Evolutionary conservation across 2,888 invertebrate species (phyloP).

Genomic region (Eugnorisma glareosa): DNA sequence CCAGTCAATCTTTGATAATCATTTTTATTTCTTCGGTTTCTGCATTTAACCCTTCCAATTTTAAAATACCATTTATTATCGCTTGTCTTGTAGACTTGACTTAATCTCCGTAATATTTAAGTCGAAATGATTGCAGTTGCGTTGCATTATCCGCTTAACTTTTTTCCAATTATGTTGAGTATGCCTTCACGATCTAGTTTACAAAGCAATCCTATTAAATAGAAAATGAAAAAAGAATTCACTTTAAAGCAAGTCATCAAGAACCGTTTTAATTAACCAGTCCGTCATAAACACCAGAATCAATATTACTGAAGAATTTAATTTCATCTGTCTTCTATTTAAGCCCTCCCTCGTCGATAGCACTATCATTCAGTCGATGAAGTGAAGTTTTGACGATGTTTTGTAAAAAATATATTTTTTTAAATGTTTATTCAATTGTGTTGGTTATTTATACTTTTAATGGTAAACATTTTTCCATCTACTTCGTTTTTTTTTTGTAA

Average conservation of each 20-base stretch:
- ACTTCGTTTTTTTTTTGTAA: background rate
- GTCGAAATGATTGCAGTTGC: no score
- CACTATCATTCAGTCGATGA: background rate
- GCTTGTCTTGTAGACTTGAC: no score
- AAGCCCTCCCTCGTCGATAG: background rate
- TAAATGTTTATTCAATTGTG: background rate
- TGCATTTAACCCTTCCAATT: no score
- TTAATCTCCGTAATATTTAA: no score
- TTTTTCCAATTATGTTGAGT: no score
- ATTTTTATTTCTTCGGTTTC: no score
- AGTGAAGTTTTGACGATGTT: slow-evolving; percentile 31
- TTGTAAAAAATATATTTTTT: background rate
- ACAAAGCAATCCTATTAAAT: no score
- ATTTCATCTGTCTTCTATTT: slow-evolving; percentile 16
- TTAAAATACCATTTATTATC: no score
- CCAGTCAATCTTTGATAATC: no score
- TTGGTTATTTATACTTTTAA: background rate
- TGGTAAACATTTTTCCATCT: background rate
- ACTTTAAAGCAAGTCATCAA: background rate
- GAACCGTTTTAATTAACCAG: slow-evolving; percentile 12
- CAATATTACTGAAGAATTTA: slow-evolving; percentile 5
- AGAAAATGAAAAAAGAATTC: background rate
- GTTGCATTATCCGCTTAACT: no score
- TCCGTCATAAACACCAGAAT: slow-evolving; percentile 18
- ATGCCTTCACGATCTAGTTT: no score